Base-by-base conservation (phyloP, 1,140 invertebrate species). In the Colletes latitarsis region DNA sequence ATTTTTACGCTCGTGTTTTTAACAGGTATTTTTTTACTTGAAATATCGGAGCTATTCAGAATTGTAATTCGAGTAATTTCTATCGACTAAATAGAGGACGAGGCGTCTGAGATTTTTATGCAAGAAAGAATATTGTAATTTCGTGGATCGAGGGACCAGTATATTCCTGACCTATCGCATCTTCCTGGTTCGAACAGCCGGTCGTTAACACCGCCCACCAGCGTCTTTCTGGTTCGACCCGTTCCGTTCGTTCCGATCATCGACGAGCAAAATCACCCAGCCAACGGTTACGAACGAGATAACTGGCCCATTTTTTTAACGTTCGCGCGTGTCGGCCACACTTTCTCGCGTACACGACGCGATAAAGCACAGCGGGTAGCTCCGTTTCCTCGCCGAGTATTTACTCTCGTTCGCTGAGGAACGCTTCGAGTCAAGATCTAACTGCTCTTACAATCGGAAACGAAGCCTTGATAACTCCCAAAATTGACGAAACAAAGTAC, bases 151-250 rank as follows among this genome's bases (percentile, higher is more conserved):
- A 62, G 55, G 57, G 75, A 78, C 81, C 43, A 63, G 81, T 63
- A 69, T 84, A 62, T 68, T 73, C 73, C 69, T 78, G 82, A 84
- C 82, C 82, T 84, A 78, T 63, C 82, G 57, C 46, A 82, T 82
- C 63, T 77, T 82, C 43, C 81, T 84, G 74, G 57, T 73, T 78
- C 63, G 30, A 53, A 82, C 55, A 62, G 68, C 41, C 62, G 77
- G 71, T 74, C 74, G 55, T 84, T 82, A 83, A 82, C 75, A 72
- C 62, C 73, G 80, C 62, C 62, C 69, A 82, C 55, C 72, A 21
- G 43, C 39, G 52, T 52, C 68, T 83, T 82, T 83, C 68, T 77
- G 68, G 68, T 71, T 82, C 69, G 63, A 84, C 80, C 49, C 74
- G 80, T 82, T 81, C 57, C 55, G 6, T 49, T 81, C 78, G 62